These are phyloP conservation scores for Sebastes iracundus DNA, from an alignment of 2,797 vertebrate genomes.

Conservation along the genomic window DNA sequence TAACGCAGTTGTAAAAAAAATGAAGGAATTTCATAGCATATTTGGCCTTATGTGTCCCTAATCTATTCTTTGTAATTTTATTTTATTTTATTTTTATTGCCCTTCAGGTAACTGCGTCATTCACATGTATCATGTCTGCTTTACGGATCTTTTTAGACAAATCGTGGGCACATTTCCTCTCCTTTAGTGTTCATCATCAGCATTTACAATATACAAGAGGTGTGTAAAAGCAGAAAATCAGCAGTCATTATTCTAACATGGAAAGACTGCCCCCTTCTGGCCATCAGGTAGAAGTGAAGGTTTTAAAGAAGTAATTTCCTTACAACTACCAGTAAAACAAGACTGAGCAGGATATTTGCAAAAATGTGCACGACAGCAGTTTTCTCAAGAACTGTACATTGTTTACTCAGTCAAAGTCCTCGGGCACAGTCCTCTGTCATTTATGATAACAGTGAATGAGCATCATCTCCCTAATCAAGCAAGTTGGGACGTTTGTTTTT, in stretches of 20 bases:
- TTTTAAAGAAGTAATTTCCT: background rate
- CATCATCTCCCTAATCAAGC: background rate
- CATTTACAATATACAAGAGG: background rate
- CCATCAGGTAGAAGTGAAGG: background rate
- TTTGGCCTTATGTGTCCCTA: background rate
- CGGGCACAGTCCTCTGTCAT: no score
- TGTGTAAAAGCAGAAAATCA: background rate
- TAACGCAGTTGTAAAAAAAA: background rate
- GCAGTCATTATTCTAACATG: background rate
- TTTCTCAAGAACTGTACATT: background rate
- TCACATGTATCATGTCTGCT: background rate
- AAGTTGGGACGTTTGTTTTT: background rate
- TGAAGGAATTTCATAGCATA: background rate
- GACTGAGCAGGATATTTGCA: background rate
- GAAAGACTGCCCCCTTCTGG: conserved; percentile 27
- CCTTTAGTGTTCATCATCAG: background rate
- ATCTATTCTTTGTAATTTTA: background rate
- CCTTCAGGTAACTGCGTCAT: background rate
- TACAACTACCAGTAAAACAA: background rate
- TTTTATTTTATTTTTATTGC: background rate
- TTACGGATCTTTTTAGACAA: background rate
- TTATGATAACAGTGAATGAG: background rate
- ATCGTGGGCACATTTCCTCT: background rate
- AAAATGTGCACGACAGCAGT: no score
- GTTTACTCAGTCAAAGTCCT: background rate